Evolutionary conservation across 2,888 invertebrate genomes (phyloP), one percentile per base, ranked within the genome.

Genomic region (Resseliella maxima): DNA sequence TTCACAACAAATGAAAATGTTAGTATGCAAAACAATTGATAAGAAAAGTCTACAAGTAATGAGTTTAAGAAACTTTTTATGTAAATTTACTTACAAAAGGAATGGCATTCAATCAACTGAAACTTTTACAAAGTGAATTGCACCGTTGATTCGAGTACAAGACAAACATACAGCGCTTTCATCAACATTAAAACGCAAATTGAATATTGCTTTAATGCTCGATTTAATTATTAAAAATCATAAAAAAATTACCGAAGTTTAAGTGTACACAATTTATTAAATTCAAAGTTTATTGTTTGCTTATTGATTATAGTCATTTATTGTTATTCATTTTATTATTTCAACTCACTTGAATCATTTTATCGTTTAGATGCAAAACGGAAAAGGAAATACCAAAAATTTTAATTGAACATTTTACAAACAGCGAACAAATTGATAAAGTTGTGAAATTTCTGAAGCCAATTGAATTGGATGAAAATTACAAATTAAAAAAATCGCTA

Each of bases 401-500:
- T n/a, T 72, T 10, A 5, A 15, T 31, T 6, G 27, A 31, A 12
- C 27, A 24, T 24, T 59, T 24, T 5, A 72, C 72, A 72, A 72
- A 5, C 15, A 31, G 15, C n/a, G 31, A 72, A 31, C 72, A 72
- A 35, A 15, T 72, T 15, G 72, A 72, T 15, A 27, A 35, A 72
- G n/a, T 31, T 31, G 10, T 15, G 15, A 31, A 10, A 12, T 72
- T 72, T 35, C 15, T 15, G 15, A n/a, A 31, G 8, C 5, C 3
- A 31, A 31, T 31, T 31, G 31, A 72, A 35, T 35, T 72, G 10
- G 72, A 72, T 31, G 2, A 31, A 3, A 31, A 72, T 35, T 5
- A 72, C 0, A n/a, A 1, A 1, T 1, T 72, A 1, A 5, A 72
- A 18, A 87, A 87, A 1, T 90, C 91, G 0, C 88, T 89, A 27